Base-by-base conservation (phyloP, 2,888 invertebrate species). In the Rambutsinella grinnellia region DNA sequence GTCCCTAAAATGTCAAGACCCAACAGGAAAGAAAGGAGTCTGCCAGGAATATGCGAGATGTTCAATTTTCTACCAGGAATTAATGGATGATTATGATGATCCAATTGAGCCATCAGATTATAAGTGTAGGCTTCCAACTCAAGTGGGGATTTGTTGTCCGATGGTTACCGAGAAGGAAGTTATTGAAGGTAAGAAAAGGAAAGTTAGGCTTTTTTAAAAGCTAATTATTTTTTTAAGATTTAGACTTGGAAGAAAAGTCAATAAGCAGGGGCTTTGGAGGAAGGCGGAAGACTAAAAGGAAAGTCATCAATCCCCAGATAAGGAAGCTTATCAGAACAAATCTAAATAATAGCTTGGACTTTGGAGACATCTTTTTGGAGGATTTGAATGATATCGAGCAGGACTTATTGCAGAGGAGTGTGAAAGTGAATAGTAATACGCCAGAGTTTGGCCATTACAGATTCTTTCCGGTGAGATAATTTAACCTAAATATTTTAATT, bases 11-110 rank as follows among this genome's bases (percentile, higher is more conserved):
- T 81, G 81, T 63, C 60, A 61, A 51, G 81, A 81, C 57, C 78
- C 78, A 1, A 80, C 54, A 28, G 81, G 81, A 17, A 75, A 67
- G 21, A 44, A 26, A 44, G 81, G 81, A 21, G 54, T 81, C 46
- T 81, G 81, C 21, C 79, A 81, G 51, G 81, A 81, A 28, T 81
- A 79, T 24, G 65, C 75, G 19, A 70, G 76, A 36, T 81, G 81
- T 36, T 78, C 79, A 6, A 63, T 80, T 27, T 67, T 71, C 23
- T 80, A 81, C 28, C 70, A 79, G n/a, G 74, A 78, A 17, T 24
- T 78, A 3, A 6, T 75, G 24, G 66, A 75, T 47, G 75, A 70
- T n/a, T 70, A 65, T 46, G 79, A 70, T 60, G 80, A 78, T n/a
- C 76, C 74, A 19, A 68, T 81, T 49, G 68, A 79, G 27, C 76